A percentile compares a stretch with the other conserved stretches of the same genome.
Evolutionary conservation across 2,888 invertebrate genomes (phyloP).

Genomic region (Tholera decimalis): DNA sequence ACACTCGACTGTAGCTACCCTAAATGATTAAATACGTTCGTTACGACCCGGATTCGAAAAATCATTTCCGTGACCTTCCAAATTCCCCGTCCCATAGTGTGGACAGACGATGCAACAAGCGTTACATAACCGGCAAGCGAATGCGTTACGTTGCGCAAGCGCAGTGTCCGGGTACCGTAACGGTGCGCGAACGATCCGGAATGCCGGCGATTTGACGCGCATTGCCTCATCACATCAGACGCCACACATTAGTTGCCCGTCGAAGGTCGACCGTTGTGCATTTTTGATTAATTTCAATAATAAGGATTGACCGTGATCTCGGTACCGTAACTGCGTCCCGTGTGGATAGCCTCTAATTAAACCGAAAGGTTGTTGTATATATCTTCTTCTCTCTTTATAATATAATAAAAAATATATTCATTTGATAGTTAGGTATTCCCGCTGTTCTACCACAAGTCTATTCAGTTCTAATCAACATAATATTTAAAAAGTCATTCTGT

Average conservation of each 20-base stretch:
- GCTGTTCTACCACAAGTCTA: background rate
- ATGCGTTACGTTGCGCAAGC: slow-evolving; percentile 87
- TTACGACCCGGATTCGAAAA: slow-evolving; percentile 43
- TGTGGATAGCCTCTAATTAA: slow-evolving; percentile 51
- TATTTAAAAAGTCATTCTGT: background rate
- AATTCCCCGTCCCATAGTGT: slow-evolving; percentile 70
- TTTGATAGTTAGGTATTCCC: background rate
- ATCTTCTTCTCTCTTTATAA: too few species aligned
- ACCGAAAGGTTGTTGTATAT: slow-evolving; percentile 13
- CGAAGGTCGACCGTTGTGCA: slow-evolving; percentile 68
- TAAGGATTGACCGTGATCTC: slow-evolving; percentile 31
- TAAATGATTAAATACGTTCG: slow-evolving; percentile 11
- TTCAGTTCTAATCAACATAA: background rate
- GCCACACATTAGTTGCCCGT: slow-evolving; percentile 67
- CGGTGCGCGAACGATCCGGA: slow-evolving; percentile 87
- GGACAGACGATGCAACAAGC: slow-evolving; percentile 72
- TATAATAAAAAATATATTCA: background rate
- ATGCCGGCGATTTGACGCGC: slow-evolving; percentile 87
- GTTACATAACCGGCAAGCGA: slow-evolving; percentile 84
- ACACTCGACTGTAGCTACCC: slow-evolving; percentile 1
- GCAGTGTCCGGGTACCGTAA: slow-evolving; percentile 86
- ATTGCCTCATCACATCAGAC: slow-evolving; percentile 82
- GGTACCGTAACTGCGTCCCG: slow-evolving; percentile 45
- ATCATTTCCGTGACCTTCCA: slow-evolving; percentile 47
- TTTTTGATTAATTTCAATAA: slow-evolving; percentile 62